Conservation (phyloP, 2,113 vertebrate species). For the Hassar affinis region DNA sequence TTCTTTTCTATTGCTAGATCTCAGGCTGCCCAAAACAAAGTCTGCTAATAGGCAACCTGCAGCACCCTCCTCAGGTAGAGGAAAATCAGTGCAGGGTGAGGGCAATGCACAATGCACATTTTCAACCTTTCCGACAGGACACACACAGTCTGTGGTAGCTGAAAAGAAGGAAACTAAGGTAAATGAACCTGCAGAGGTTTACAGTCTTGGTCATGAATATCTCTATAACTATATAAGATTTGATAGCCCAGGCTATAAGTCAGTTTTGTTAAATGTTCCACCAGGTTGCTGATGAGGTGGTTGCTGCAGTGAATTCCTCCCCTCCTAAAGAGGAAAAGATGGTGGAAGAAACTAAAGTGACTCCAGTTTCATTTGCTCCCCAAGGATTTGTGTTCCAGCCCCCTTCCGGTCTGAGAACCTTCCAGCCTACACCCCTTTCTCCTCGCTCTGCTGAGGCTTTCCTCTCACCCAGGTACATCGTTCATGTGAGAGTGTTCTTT, state of each 20-base stretch:
- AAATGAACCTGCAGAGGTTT: not conserved
- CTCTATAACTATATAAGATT: too few species aligned
- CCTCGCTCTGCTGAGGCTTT: conserved; percentile 78
- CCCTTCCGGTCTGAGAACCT: conserved; percentile 73
- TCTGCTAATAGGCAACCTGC: conserved; percentile 36
- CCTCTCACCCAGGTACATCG: conserved; percentile 70
- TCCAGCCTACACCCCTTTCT: conserved; percentile 78
- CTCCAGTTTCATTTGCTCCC: conserved; percentile 84
- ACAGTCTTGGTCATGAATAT: not conserved
- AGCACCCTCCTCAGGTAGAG: conserved; percentile 45
- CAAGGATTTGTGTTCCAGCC: conserved; percentile 85
- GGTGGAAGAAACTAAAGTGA: conserved; percentile 57
- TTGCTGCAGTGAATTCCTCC: conserved; percentile 1
- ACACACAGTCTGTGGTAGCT: not conserved
- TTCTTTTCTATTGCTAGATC: not conserved
- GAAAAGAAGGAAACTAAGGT: conserved; percentile 24
- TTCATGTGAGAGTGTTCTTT: not conserved
- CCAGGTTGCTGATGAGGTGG: conserved; percentile 40
- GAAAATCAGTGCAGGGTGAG: conserved; percentile 19
- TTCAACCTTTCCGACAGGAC: conserved; percentile 7
- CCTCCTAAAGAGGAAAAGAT: conserved; percentile 5
- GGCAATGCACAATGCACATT: not conserved
- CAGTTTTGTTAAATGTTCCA: not conserved
- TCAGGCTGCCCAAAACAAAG: conserved; percentile 53
- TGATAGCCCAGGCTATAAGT: not conserved